Evolutionary conservation across 1,140 invertebrate genomes (phyloP).

Genomic region (Drosophila sulfurigaster): DNA sequence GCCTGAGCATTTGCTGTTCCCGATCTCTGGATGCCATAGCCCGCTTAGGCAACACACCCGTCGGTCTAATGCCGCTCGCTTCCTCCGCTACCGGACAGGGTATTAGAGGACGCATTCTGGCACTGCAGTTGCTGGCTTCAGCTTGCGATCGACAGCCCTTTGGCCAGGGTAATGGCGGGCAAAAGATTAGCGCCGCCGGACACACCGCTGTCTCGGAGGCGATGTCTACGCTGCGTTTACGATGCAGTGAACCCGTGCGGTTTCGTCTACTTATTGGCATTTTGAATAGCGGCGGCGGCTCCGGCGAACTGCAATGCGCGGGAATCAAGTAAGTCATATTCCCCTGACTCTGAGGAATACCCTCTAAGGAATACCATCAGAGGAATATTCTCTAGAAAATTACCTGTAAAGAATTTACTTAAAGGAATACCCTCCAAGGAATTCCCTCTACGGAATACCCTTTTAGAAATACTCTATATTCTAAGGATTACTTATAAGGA

Average conservation of each 20-base stretch:
- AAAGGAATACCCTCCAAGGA: no score
- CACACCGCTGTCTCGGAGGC: conserved; percentile 95
- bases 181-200: conserved; percentile 86
- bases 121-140: conserved; percentile 90
- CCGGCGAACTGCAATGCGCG: conserved; percentile 90
- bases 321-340: conserved; percentile 87
- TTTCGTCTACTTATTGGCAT: conserved; percentile 96
- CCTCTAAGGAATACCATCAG: no score
- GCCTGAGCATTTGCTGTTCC: conserved; percentile 91
- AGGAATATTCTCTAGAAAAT: no score
- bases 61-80: conserved; percentile 93
- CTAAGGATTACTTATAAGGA: no score
- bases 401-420: no score
- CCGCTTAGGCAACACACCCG: conserved; percentile 90
- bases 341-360: no score
- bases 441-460: no score
- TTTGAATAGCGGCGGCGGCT: conserved; percentile 89
- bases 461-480: no score
- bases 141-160: conserved; percentile 89
- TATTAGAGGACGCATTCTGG: conserved; percentile 78
- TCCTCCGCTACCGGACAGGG: conserved; percentile 87
- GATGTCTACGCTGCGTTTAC: conserved; percentile 93
- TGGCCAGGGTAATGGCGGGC: conserved; percentile 72
- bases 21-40: conserved; percentile 91
- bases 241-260: conserved; percentile 95